Evolutionary conservation across 2,888 invertebrate genomes (phyloP), one percentile per base, ranked within the genome.

Genomic region (Ctena decussata): DNA sequence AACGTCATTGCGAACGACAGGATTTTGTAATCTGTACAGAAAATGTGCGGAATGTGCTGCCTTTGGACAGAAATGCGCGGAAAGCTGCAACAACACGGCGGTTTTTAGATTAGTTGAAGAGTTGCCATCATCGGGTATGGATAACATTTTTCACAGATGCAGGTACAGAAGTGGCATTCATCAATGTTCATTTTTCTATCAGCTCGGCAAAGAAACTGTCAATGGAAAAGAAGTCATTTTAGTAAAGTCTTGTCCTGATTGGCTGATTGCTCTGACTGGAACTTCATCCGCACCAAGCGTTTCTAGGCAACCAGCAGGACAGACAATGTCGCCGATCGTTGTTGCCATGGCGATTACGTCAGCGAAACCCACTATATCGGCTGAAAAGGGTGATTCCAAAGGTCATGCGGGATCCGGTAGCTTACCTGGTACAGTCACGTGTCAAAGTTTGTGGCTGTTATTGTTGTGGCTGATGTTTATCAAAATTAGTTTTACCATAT

Each of bases 1-100:
- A 27, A 2, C 1, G 8, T 27, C n/a, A 35, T 72, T 0, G 80
- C 37, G 12, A 2, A 32, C 30, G n/a, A 12, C 32, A 24, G 84
- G 84, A 12, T 86, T 86, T 57, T 86, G 86, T 60, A 49, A 46
- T 11, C 77, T 81, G 21, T 82, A 86, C 69, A 75, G 77, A 30
- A 60, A 77, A 24, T 86, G 86, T 41, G 86, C 86, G 0, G 84
- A 84, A 57, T 86, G 86, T n/a, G 84, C 69, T 24, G 76, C 86
- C 0, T 60, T 86, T n/a, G 65, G 79, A 46, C 37, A 35, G 30
- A 3, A 39, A 12, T 86, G 86, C 30, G 82, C 84, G 15, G 53
- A 44, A 2, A 76, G 49, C 21, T 86, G 86, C 60, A 5, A 24
- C 3, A 27, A 53, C 12, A 60, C 78, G 24, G 79, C 84, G 30